Evolutionary conservation across 2,797 vertebrate genomes (phyloP), one percentile per base, ranked within the genome.

Genomic region (Catharus ustulatus): DNA sequence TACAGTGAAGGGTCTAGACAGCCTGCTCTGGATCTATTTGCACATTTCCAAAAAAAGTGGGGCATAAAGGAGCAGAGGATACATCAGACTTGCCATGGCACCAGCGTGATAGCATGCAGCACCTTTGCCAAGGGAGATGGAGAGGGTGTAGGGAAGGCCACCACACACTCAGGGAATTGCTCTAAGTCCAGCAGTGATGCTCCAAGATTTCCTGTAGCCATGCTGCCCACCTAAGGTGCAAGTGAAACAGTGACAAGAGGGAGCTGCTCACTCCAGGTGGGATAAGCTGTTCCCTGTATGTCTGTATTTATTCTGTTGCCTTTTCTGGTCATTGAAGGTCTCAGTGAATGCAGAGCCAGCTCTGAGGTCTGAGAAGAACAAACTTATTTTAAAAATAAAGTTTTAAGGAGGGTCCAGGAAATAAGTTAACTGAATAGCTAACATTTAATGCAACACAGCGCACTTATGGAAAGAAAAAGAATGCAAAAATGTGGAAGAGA

Each of bases 401-500:
- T 73, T 85, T 88, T 54, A 71, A 80, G 52, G 34, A 84, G 22
- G 17, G 42, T 90, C 64, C 38, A 71, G 42, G 46, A 92, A 91
- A 71, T 43, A 84, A 79, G 24, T 45, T 84, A 69, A 82, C 40
- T 15, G 32, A 86, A 40, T 48, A 78, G 58, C 22, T 72, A 67
- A 63, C 1, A 1, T 74, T 90, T 84, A 88, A 79, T 43, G 34
- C 55, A 95, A 88, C 2, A 2, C 77, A 71, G 32, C n/a, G 79
- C 73, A 87, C 8, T 54, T 52, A 67, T 20, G 23, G 42, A 91
- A 93, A 92, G 61, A 45, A 62, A 13, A 82, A 72, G 48, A 89
- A 91, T 87, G 89, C 23, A 72, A 84, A 96, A 93, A 74, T 12
- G 29, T 73, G 40, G 59, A 69, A 79, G 92, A 95, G 46, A 81